Percentiles rank a stretch among this genome's conserved stretches.
Evolutionary conservation across 1,140 invertebrate species (phyloP).

Genomic region (Micrasema minimum): DNA sequence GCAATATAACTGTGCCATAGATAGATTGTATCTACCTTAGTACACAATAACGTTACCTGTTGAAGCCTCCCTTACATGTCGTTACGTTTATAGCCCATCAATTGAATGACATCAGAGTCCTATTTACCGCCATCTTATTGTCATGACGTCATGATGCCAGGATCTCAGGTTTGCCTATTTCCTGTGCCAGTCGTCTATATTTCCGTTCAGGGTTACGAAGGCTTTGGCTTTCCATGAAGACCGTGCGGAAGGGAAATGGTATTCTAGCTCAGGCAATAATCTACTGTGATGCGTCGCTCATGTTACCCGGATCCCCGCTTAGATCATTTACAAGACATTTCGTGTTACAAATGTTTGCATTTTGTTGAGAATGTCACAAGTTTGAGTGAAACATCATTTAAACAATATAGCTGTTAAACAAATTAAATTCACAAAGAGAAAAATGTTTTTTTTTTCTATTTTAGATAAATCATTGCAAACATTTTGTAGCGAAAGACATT

Average conservation of each 20-base stretch:
- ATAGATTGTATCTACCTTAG: not conserved
- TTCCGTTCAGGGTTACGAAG: constrained; percentile 44
- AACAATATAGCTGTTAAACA: no score
- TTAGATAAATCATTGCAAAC: no score
- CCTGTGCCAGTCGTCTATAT: constrained; percentile 46
- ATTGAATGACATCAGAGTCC: constrained; percentile 7
- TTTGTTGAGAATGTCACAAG: no score
- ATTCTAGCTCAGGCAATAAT: constrained; percentile 46
- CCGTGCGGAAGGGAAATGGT: constrained; percentile 38
- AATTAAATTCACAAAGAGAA: no score
- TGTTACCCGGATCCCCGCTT: constrained; percentile 14
- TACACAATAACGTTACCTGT: constrained; percentile 10
- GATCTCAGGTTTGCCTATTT: constrained; percentile 45
- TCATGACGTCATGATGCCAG: constrained; percentile 31
- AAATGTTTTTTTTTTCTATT: no score
- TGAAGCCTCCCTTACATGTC: not conserved
- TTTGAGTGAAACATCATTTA: no score
- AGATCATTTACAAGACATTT: no score
- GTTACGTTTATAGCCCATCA: constrained; percentile 5
- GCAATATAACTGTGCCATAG: no score
- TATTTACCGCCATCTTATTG: constrained; percentile 23
- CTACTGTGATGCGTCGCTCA: constrained; percentile 47
- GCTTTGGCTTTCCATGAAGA: constrained; percentile 33
- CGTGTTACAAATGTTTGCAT: no score
- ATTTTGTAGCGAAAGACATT: no score